Base-by-base conservation (phyloP, 2,888 invertebrate species). In the Lycophotia porphyrea region DNA sequence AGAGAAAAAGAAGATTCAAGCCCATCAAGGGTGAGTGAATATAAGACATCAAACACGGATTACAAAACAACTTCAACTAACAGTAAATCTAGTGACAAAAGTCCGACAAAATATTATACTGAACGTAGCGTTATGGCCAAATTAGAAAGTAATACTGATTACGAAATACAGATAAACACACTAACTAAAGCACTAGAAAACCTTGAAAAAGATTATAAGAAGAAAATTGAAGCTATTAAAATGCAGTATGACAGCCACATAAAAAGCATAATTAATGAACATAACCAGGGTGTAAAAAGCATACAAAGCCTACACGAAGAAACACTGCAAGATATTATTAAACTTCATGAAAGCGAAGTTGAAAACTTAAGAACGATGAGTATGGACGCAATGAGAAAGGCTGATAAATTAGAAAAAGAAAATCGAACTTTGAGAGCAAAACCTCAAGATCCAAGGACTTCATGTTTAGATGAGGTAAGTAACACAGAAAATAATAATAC, bases 301-400 rank as follows among this genome's bases (percentile, higher is more conserved):
- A 94, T 97, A 86, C 97, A 97, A 90, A 93, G 91, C 80, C 93
- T 97, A 47, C 97, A 97, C 52, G 97, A 97, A 88, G 96, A 97
- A 84, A 93, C 95, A 1, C 84, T 97, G 34, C 92, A 94, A 73
- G 96, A 97, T 64, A 91, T 97, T 60, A 93, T 94, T 64, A 94
- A 93, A 78, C 93, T 94, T 63, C 96, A 97, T 85, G 97, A 97
- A 86, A 95, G 94, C 83, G 97, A 97, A 93, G 93, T 97, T 18
- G 96, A 97, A 81, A 95, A 93, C 84, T 91, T 97, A 80, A 92
- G 96, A 85, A 88, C 92, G 7, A 93, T 96, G 93, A 95, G 95
- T 80, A 94, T 95, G 77, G 96, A 96, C 80, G 96, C 96, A 24
- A 94, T 96, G 93, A 92, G 92, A 58, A 95, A 93, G 86, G 93